Evolutionary conservation across 2,797 vertebrate species (phyloP), one percentile per base, ranked within the genome.

Genomic region (Mallotus villosus): DNA sequence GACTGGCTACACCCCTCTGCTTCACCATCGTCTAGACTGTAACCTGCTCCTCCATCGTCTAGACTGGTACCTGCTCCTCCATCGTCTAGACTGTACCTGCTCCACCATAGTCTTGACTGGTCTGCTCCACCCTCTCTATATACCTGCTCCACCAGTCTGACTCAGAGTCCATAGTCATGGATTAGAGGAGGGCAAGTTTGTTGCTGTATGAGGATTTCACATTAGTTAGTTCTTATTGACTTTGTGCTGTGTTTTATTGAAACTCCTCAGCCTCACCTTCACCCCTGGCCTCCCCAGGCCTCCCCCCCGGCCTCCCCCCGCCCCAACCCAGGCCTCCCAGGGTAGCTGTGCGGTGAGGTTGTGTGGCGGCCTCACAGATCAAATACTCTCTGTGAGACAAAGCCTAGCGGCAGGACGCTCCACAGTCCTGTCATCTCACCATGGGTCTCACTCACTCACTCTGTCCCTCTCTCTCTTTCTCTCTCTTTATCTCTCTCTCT

Each of bases 401-500:
- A 88, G 87, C 86, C 67, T 87, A 88, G 76, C 88, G 77, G 87
- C 89, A 85, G 88, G 90, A 91, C 77, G 83, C 87, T 90, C 78
- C 74, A 77, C 70, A 66, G 82, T 86, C 90, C 89, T 91, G 88
- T 91, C 90, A 92, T 91, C 88, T 90, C 92, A 88, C 90, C 81
- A 88, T 88, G 88, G 81, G 80, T 85, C 81, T 71, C 88, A 69
- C 61, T 77, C 82, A 77, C 86, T 82, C 81, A 80, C 77, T 68
- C 68, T 34, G 32, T 34, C 32, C 32, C 32, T 34, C 32, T 34
- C 32, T 7, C 77, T 65, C 67, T 65, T 70, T 75, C 70, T 78
- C 69, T 70, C 65, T 71, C 32, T 34, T 5, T 34, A 4, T 34
- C 77, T 65, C 67, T 62, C 73, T 75, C 70, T 78, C 69, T 70